Evolutionary conservation across 2,797 vertebrate genomes (phyloP), one percentile per base, ranked within the genome.

Genomic region (Momotus momota): DNA sequence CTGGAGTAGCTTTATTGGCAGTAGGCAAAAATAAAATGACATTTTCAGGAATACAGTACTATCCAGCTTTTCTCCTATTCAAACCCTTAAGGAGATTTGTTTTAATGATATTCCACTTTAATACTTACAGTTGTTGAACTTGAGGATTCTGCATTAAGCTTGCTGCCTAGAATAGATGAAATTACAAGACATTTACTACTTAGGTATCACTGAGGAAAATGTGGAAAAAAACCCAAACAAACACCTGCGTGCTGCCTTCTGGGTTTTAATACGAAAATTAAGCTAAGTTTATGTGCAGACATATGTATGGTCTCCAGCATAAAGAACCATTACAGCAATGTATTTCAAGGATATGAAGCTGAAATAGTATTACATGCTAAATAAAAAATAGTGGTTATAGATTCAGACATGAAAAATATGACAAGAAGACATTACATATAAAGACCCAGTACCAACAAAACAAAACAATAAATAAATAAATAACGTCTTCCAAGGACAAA

Each of bases 121-220:
- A 92, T 97, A 98, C 99, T 99, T 98, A 99, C 99, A 99, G 93
- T 96, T 99, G 99, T 93, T 99, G 99, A 54, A 99, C 99, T 97
- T 99, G 99, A 94, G 99, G 99, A 97, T 99, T 99, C 97, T 99
- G 99, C 99, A 99, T 99, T 98, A 99, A 99, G 77, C 99, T 99
- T 40, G 99, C 99, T 90, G 99, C 99, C 99, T 99, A 94, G 51
- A 94, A 98, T 16, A 90, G 80, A 23, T 94, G 61, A 60, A 72
- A 86, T 97, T 90, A 73, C 21, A 96, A 96, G 23, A n/a, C 2
- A 38, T 90, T 84, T 79, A 88, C 51, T 80, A 70, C n/a, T 88
- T 86, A 46, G 23, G 27, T 45, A 75, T 81, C 61, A 60, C 31
- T 54, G 21, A 83, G 25, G 43, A 57, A 92, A 45, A 55, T 52